Evolutionary conservation across 1,140 invertebrate species (phyloP).

Genomic region (Aphelenchoides fujianensis): DNA sequence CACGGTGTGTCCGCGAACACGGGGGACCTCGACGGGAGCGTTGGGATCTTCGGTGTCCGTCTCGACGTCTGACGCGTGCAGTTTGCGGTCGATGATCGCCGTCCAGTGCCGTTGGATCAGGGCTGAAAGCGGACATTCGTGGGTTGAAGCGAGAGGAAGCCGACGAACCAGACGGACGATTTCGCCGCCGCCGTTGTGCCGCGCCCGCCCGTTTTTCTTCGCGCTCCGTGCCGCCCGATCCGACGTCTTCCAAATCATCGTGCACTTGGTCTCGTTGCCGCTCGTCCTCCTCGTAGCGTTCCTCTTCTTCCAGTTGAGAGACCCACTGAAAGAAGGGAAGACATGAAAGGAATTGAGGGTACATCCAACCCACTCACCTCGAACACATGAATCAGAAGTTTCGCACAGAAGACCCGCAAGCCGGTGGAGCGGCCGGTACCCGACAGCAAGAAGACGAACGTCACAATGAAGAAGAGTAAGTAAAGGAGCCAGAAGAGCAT

Average conservation of each 20-base stretch:
- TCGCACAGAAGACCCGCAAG: background rate
- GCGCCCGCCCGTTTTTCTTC: too few species aligned
- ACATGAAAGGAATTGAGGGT: background rate
- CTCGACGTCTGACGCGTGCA: constrained; percentile 10
- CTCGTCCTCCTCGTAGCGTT: background rate
- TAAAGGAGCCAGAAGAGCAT: background rate
- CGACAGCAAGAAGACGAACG: background rate
- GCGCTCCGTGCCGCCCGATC: too few species aligned
- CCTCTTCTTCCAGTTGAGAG: background rate
- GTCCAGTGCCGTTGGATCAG: constrained; percentile 5
- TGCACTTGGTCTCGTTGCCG: background rate
- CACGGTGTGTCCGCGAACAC: too few species aligned
- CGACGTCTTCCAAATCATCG: too few species aligned
- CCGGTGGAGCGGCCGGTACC: background rate
- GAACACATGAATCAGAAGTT: background rate
- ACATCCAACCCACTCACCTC: background rate
- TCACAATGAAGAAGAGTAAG: background rate
- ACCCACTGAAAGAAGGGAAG: background rate
- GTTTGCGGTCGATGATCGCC: constrained; percentile 8
- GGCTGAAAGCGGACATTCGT: too few species aligned
- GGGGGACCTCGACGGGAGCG: too few species aligned
- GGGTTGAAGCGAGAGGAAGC: too few species aligned
- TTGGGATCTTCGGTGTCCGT: constrained; percentile 10
- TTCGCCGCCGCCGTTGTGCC: too few species aligned
- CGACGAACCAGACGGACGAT: too few species aligned